Evolutionary conservation across 2,888 invertebrate genomes (phyloP).

Genomic region (Oithona nana): DNA sequence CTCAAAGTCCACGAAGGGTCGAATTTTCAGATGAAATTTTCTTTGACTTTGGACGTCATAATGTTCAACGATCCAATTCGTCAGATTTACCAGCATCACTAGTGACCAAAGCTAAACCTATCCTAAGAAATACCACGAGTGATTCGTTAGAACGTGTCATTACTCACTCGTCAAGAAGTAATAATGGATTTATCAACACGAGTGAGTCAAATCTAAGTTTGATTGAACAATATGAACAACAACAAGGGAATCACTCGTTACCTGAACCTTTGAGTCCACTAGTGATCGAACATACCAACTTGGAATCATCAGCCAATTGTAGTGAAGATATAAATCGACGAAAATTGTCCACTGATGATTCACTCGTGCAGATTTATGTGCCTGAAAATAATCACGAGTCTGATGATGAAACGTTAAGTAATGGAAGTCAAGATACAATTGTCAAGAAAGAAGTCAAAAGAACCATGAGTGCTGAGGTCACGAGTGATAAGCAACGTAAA

Average conservation of each 20-base stretch:
- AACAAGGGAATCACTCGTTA: neutral
- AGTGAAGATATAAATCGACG: neutral
- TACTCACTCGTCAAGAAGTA: no score
- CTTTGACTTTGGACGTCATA: neutral
- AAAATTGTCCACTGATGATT: neutral
- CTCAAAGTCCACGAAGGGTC: slow-evolving; percentile 11
- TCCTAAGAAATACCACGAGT: neutral
- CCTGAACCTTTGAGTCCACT: neutral
- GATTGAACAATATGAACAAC: neutral
- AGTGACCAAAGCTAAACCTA: slow-evolving; percentile 5
- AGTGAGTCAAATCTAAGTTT: neutral
- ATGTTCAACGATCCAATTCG: neutral
- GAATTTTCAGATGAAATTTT: slow-evolving; percentile 9
- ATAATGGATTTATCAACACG: no score
- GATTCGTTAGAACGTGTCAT: neutral
- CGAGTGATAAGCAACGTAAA: neutral
- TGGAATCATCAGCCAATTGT: neutral
- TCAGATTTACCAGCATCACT: neutral
- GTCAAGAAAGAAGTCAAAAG: neutral
- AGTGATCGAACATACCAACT: neutral
- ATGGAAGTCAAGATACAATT: neutral
- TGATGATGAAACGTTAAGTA: neutral
- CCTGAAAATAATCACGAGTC: neutral
- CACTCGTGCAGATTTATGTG: neutral
- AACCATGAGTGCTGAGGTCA: neutral